Conservation (phyloP, 2,888 invertebrate species). For the Lasius platythorax region DNA sequence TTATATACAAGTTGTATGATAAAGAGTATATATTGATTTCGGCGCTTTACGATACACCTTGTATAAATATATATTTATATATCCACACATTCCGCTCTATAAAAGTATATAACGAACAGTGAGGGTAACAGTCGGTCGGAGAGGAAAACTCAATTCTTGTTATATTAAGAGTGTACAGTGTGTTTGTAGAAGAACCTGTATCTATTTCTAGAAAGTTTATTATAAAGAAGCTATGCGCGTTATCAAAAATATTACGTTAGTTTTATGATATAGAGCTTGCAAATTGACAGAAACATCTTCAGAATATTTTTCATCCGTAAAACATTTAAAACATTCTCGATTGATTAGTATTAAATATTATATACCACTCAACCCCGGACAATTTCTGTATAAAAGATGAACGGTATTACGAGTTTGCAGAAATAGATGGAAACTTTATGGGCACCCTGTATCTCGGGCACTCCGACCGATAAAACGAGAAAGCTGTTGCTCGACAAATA, state of each 20-base stretch:
- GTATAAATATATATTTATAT: slow-evolving; percentile 66
- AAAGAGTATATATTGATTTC: slow-evolving; percentile 5
- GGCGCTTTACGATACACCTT: slow-evolving; percentile 42
- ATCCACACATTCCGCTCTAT: slow-evolving; percentile 44
- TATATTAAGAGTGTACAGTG: slow-evolving; percentile 12
- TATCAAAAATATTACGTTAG: not conserved
- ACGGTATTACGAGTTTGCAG: not conserved
- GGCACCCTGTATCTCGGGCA: not conserved
- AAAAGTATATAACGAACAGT: slow-evolving; percentile 38
- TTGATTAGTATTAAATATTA: not conserved
- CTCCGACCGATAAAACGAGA: slow-evolving; percentile 32
- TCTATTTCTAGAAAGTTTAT: slow-evolving; percentile 3
- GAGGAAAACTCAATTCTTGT: not conserved
- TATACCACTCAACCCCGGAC: not conserved
- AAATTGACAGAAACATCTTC: not conserved
- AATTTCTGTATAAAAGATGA: not conserved
- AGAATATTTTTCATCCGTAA: not conserved
- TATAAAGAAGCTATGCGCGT: not conserved
- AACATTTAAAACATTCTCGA: not conserved
- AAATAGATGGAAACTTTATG: not conserved
- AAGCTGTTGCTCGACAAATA: slow-evolving; percentile 41
- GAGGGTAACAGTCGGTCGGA: slow-evolving; percentile 21
- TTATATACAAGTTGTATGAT: slow-evolving; percentile 35
- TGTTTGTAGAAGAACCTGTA: not conserved
- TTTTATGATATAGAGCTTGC: not conserved